Evolutionary conservation across 2,888 invertebrate genomes (phyloP), one percentile per base, ranked within the genome.

Genomic region (Xanthia icteritia): DNA sequence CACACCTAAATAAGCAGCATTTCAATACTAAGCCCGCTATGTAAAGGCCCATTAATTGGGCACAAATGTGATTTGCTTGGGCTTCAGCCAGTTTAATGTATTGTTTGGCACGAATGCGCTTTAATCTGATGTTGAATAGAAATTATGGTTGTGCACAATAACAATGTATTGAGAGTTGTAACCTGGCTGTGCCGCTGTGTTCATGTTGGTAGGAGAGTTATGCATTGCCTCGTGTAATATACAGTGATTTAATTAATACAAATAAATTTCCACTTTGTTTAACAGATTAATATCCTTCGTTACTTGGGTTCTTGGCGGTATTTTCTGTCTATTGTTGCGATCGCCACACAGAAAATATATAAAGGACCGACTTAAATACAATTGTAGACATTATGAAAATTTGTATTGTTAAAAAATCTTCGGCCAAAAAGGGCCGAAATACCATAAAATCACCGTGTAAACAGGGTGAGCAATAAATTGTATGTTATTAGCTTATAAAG

Each of bases 21-120:
- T 88, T 89, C 86, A 87, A 90, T 82, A 87, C 76, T 79, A 81
- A 91, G 91, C 91, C 88, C 87, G 88, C 87, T 91, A 87, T 88
- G 92, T 92, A 92, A 92, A 93, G 89, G 91, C 90, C 93, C 93
- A 95, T 95, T 95, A 96, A 95, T 95, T 94, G 94, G 92, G 92
- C 94, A 89, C 91, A 92, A 93, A 93, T 91, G 91, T 92, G 90
- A 91, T 91, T 92, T 92, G 91, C 91, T 96, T 95, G 95, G 95
- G 94, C 91, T 89, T 84, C 84, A 85, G 95, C 96, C 96, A 96
- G 95, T 94, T 93, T 95, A 94, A 95, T 95, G 94, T 95, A 95
- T 94, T 93, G 93, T 93, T 94, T 95, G 96, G 96, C 95, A 94
- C 93, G 91, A 88, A 83, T 89, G 84, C 85, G 87, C 90, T 89